phyloP scores from a whole-genome alignment of 2,797 vertebrate species.

The Clarias laeviceps region DNA sequence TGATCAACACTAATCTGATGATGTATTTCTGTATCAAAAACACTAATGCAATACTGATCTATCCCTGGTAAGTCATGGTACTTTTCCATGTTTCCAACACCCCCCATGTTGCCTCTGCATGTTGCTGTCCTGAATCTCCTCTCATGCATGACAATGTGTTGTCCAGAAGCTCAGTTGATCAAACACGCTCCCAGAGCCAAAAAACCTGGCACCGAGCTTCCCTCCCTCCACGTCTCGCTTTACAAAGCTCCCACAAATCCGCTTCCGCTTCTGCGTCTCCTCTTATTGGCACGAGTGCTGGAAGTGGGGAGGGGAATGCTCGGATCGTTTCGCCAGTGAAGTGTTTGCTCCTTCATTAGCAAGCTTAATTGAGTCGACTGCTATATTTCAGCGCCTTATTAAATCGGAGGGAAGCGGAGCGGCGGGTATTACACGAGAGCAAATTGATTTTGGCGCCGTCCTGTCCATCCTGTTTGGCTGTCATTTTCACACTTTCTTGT shows the following conservation, averaged over 20 bases:
- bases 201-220: not conserved
- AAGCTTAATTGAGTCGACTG: slow-evolving; percentile 65
- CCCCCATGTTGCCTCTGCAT: not conserved
- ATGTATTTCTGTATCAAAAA: not conserved
- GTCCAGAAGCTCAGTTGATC: slow-evolving; percentile 30
- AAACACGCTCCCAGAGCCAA: not conserved
- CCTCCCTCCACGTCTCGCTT: not conserved
- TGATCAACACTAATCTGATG: not conserved
- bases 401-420: slow-evolving; percentile 67
- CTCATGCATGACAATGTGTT: not conserved
- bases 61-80: not conserved
- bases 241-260: slow-evolving; percentile 16
- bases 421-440: slow-evolving; percentile 66
- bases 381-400: slow-evolving; percentile 71
- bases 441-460: slow-evolving; percentile 71
- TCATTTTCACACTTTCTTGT: slow-evolving; percentile 52
- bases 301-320: slow-evolving; percentile 33
- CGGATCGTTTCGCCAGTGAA: slow-evolving; percentile 68
- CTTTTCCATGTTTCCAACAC: not conserved
- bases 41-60: too few relatives aligned
- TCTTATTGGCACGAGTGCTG: slow-evolving; percentile 43
- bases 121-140: not conserved
- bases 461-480: slow-evolving; percentile 63
- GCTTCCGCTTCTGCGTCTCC: slow-evolving; percentile 27
- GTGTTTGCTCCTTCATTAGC: slow-evolving; percentile 69